phyloP scores from a whole-genome alignment of 2,113 vertebrate genomes.

The Notothenia coriiceps region DNA sequence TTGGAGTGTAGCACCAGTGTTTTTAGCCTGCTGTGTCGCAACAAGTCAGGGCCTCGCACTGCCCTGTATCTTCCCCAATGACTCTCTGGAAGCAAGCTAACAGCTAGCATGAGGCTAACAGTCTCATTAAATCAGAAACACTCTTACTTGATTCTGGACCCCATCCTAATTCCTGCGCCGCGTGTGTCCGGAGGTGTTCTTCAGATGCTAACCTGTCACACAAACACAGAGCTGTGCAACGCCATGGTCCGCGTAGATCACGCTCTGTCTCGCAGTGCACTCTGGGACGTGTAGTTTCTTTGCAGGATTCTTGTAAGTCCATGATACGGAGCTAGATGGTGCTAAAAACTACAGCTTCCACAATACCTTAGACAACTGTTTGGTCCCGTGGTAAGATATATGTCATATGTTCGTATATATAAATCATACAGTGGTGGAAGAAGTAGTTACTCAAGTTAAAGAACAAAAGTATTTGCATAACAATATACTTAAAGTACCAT shows the following conservation, averaged over 20 bases:
- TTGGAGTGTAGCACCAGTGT: background rate
- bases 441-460: too few relatives aligned
- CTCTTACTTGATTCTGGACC: conserved; percentile 85
- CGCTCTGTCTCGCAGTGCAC: conserved; percentile 18
- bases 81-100: conserved; percentile 37
- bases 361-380: background rate
- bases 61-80: conserved; percentile 13
- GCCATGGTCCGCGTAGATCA: conserved; percentile 76
- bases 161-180: conserved; percentile 71
- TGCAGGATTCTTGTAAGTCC: fast-evolving
- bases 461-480: too few relatives aligned
- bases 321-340: fast-evolving
- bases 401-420: too few relatives aligned
- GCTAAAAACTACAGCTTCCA: conserved; percentile 72
- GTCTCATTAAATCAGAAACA: background rate
- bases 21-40: conserved; percentile 68
- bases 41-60: conserved; percentile 77
- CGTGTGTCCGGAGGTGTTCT: conserved; percentile 60
- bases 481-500: too few relatives aligned
- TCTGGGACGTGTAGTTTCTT: conserved; percentile 74
- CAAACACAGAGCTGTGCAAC: conserved; percentile 54
- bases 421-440: too few relatives aligned
- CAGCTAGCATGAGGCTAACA: background rate
- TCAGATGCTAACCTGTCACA: conserved; percentile 71
- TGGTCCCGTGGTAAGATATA: conserved; percentile 41